Conservation (phyloP, 2,797 vertebrate species). For the Sternotherus odoratus region DNA sequence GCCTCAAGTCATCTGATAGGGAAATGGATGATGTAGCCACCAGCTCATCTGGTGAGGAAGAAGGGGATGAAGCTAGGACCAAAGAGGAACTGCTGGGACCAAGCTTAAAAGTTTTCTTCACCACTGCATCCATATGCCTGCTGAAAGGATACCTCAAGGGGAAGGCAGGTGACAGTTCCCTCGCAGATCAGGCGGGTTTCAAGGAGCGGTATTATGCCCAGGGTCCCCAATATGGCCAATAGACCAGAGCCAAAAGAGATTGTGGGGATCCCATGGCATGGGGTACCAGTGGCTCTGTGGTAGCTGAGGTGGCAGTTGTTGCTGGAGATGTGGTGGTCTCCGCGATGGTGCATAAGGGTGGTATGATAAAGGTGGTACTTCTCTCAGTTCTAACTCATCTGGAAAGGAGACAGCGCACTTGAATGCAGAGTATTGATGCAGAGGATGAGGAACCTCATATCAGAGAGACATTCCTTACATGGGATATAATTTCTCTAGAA, state of each 20-base stretch:
- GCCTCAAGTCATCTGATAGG: neutral
- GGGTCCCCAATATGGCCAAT: neutral
- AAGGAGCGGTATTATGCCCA: neutral
- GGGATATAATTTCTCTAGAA: neutral
- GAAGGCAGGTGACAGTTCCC: neutral
- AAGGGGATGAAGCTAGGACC: neutral
- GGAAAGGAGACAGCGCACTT: neutral
- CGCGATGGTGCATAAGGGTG: neutral
- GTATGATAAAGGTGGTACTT: neutral
- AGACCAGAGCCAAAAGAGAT: neutral
- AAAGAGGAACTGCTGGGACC: neutral
- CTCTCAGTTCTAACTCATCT: neutral
- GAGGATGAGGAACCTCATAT: neutral
- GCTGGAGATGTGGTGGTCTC: neutral
- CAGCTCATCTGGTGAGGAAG: neutral
- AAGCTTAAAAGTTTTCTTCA: neutral
- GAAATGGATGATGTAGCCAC: neutral
- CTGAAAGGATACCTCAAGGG: neutral
- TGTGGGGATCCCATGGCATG: too few relatives aligned
- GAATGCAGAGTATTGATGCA: neutral
- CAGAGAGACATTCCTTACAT: neutral
- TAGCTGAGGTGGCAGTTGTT: neutral
- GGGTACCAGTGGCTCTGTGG: neutral
- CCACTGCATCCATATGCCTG: neutral
- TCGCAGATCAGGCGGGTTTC: neutral